Evolutionary conservation across 2,113 vertebrate species (phyloP), one percentile per base, ranked within the genome.

Genomic region (Labeo rohita): DNA sequence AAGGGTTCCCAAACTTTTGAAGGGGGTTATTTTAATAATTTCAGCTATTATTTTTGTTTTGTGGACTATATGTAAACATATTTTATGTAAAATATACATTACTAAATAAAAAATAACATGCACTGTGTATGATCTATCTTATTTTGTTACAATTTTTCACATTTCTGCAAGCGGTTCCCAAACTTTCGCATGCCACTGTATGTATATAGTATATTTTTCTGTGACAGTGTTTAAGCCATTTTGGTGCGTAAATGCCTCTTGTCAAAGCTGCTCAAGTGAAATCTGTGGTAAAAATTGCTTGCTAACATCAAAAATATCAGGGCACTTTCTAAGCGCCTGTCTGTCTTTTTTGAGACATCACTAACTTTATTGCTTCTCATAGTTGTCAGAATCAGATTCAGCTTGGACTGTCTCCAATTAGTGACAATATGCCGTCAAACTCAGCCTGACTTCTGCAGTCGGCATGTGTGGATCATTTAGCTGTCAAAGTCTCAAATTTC

Each of bases 151-250:
- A 28, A 2, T 28, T 28, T 28, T 28, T 28, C 28, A 28, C 28
- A 28, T 28, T 28, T 28, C 28, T 28, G 28, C 28, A 28, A 28
- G 28, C 28, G 28, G 28, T 28, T 28, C 28, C 28, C 28, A 28
- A 28, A 28, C 28, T 28, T 28, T 28, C 28, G 28, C 28, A 28
- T 28, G 28, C 28, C 28, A 28, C 28, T 28, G 28, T 28, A 28
- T 28, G 56, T 47, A 80, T 28, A 52, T 76, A 34, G 11, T 80
- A n/a, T 80, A 28, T 65, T 65, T 80, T 47, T 63, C 18, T 65
- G 56, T 63, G 36, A 80, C 78, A 3, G 12, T 28, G 59, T 34
- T 80, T 1, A 2, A 13, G n/a, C 21, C 4, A 12, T 34, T 80
- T 8, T 63, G 6, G n/a, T 81, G 61, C 49, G 7, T 66, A 66